Base-by-base conservation (phyloP, 2,888 invertebrate genomes). In the Apamea crenata region DNA sequence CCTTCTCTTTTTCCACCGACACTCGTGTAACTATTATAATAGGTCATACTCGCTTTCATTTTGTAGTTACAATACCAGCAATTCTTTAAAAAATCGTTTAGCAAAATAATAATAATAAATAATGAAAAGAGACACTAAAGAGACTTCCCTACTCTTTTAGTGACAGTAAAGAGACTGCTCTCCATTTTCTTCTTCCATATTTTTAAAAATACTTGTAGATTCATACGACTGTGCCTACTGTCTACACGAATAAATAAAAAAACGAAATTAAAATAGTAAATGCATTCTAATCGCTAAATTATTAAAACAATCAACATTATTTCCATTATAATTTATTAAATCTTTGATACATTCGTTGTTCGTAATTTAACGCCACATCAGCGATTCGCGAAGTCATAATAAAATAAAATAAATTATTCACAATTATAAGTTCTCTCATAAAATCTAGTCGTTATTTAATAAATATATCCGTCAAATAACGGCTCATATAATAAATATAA, bases 301-400 rank as follows among this genome's bases (percentile, higher is more conserved):
- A 80, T 61, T 80, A 0, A 82, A 82, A 70, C 16, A 71, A 61
- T 68, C 10, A 61, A 10, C 14, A 44, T 71, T 61, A 32, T 70
- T 78, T 84, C 74, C 74, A 90, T 85, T 87, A 89, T 78, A 83
- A 77, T 91, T 93, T 93, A 92, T 91, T 91, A 89, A 80, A 88
- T 92, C 90, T 92, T 91, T 92, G 90, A 91, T 93, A 93, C 91
- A 93, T 91, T 92, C 90, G 91, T 91, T 91, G 91, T 90, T 89
- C 79, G 74, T 89, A 90, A 88, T 86, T 89, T 89, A 88, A 85
- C 81, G 85, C 86, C 90, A 88, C 81, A 89, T 86, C 83, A 88
- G 87, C 88, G 78, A 87, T 83, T 87, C 81, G 63, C 79, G 79
- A 85, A 82, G 85, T 85, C 74, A 84, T 81, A 65, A 69, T 77